Conservation (phyloP, 37 sponge, comb jelly and placozoan genomes). For the Geodia barretti region DNA sequence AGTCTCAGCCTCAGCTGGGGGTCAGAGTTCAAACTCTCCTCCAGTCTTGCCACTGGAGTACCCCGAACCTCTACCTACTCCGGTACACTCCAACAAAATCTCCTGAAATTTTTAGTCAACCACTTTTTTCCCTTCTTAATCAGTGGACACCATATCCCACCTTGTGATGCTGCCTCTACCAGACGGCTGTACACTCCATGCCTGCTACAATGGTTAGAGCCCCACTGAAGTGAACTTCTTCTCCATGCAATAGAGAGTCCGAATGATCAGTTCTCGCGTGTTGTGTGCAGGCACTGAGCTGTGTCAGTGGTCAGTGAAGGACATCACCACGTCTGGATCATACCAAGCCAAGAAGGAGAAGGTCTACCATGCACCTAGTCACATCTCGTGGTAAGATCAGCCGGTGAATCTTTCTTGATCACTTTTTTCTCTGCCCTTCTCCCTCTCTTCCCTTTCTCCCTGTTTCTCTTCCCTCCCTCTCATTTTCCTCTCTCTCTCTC, state of each 20-base stretch:
- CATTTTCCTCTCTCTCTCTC: neutral
- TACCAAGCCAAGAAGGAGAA: constrained; percentile 20
- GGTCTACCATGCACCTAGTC: neutral
- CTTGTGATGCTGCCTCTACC: constrained; percentile 47
- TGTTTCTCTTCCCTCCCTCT: neutral
- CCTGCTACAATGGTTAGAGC: constrained; percentile 55
- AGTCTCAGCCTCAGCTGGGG: constrained; percentile 21
- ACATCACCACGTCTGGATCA: constrained; percentile 46
- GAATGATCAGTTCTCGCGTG: no score
- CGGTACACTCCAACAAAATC: no score
- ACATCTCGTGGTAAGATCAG: neutral
- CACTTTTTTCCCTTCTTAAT: neutral
- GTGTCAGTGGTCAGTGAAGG: constrained; percentile 59
- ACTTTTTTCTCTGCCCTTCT: neutral
- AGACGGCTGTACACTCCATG: constrained; percentile 70
- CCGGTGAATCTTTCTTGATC: neutral
- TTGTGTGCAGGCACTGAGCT: constrained; percentile 32
- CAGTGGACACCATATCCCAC: constrained; percentile 18
- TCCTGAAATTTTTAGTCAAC: no score
- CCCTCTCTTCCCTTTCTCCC: constrained; percentile 3
- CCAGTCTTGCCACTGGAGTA: constrained; percentile 34
- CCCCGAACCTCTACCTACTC: neutral
- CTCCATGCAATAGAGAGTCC: no score
- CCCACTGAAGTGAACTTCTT: no score
- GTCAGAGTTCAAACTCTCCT: constrained; percentile 29